Evolutionary conservation across 2,888 invertebrate species (phyloP).

Genomic region (Athalia rosae): DNA sequence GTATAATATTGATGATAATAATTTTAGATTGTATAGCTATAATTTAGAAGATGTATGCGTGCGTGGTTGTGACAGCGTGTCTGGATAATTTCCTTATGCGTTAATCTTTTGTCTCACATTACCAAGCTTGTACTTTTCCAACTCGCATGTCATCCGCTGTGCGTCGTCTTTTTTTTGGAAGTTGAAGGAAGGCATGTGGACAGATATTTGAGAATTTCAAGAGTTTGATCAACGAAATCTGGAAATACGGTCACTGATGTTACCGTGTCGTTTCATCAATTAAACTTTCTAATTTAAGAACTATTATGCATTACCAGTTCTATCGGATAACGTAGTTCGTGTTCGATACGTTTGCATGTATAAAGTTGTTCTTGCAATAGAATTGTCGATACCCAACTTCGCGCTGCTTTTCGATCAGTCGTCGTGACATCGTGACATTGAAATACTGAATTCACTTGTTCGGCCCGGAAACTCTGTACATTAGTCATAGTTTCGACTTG

Average conservation of each 20-base stretch:
- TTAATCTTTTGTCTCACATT: too few relatives aligned
- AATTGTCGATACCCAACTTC: not conserved
- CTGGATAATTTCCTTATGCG: too few relatives aligned
- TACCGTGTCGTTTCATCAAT: not conserved
- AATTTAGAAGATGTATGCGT: not conserved
- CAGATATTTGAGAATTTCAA: too few relatives aligned
- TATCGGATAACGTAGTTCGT: not conserved
- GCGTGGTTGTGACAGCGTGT: not conserved
- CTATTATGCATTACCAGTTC: not conserved
- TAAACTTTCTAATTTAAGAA: conserved; percentile 1
- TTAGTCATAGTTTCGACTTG: too few relatives aligned
- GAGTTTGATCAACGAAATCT: not conserved
- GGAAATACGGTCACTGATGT: not conserved
- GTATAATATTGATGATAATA: not conserved
- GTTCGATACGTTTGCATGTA: not conserved
- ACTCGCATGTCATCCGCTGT: too few relatives aligned
- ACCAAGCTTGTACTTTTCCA: too few relatives aligned
- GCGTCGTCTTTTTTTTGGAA: too few relatives aligned
- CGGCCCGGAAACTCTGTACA: not conserved
- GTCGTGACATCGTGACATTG: not conserved
- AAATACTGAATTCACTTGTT: not conserved
- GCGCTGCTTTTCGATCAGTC: not conserved
- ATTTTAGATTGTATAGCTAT: not conserved
- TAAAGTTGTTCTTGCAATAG: not conserved
- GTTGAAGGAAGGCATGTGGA: too few relatives aligned